Evolutionary conservation across 2,113 vertebrate species (phyloP).

Genomic region (Pantherophis guttatus): DNA sequence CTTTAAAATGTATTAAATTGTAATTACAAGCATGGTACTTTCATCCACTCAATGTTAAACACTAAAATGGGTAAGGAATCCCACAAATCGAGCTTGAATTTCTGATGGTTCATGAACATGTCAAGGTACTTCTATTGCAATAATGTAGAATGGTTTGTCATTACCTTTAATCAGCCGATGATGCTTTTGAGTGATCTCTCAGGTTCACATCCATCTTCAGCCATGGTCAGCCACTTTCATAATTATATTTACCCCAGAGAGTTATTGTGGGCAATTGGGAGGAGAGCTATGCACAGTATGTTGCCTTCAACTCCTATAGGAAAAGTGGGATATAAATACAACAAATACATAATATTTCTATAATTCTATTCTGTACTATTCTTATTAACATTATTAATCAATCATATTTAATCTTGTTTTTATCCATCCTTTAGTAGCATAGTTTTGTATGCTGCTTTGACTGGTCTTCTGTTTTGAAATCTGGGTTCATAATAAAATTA

Average conservation of each 20-base stretch:
- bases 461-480: neutral
- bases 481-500: neutral
- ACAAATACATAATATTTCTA: neutral
- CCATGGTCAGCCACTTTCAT: neutral
- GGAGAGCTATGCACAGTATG: neutral
- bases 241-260: neutral
- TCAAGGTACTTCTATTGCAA: neutral
- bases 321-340: neutral
- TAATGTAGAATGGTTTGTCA: neutral
- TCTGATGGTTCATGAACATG: neutral
- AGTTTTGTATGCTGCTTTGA: neutral
- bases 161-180: neutral
- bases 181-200: neutral
- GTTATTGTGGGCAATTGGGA: neutral
- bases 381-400: neutral
- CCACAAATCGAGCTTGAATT: neutral
- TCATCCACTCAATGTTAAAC: neutral
- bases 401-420: neutral
- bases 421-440: neutral
- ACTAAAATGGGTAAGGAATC: neutral
- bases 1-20: neutral
- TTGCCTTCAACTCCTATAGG: neutral
- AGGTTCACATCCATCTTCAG: neutral
- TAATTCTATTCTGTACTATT: neutral
- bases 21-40: neutral